Percentiles rank a stretch among this genome's conserved stretches.
Evolutionary conservation across 2,113 vertebrate genomes (phyloP).

Genomic region (Mirza zaza): DNA sequence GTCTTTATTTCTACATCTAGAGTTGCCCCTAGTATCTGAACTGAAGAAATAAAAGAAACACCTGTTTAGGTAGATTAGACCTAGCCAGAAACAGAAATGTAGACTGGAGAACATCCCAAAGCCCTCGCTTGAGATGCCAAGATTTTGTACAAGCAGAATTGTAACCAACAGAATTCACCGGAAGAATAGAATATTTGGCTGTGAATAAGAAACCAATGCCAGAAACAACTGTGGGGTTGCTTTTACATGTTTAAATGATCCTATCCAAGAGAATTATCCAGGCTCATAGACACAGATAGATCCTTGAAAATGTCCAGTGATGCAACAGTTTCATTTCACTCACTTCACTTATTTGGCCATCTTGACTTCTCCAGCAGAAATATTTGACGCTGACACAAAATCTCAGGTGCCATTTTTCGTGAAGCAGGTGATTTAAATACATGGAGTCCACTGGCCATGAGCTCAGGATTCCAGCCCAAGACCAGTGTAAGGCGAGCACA

Average conservation of each 20-base stretch:
- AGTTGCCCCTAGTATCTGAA: background rate
- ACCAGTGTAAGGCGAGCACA: background rate
- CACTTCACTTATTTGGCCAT: background rate
- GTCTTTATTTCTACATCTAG: background rate
- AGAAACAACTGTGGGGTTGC: background rate
- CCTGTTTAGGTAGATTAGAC: background rate
- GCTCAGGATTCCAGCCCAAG: background rate
- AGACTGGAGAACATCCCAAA: background rate
- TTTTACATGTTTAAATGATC: background rate
- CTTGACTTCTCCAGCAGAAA: background rate
- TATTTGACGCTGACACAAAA: background rate
- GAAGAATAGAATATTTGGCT: background rate
- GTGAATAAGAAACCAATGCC: background rate
- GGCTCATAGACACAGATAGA: background rate
- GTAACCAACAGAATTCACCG: background rate
- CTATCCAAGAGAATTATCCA: background rate
- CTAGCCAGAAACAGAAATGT: background rate
- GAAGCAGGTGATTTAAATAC: background rate
- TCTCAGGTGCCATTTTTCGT: background rate
- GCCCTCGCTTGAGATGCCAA: background rate
- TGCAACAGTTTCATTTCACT: background rate
- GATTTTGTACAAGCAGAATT: background rate
- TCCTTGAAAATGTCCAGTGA: background rate
- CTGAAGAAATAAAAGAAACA: background rate
- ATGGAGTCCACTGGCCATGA: background rate